A percentile compares a stretch with the other conserved stretches of the same genome.
Evolutionary conservation across 2,888 invertebrate genomes (phyloP).

Genomic region (Cynaeus angustus): DNA sequence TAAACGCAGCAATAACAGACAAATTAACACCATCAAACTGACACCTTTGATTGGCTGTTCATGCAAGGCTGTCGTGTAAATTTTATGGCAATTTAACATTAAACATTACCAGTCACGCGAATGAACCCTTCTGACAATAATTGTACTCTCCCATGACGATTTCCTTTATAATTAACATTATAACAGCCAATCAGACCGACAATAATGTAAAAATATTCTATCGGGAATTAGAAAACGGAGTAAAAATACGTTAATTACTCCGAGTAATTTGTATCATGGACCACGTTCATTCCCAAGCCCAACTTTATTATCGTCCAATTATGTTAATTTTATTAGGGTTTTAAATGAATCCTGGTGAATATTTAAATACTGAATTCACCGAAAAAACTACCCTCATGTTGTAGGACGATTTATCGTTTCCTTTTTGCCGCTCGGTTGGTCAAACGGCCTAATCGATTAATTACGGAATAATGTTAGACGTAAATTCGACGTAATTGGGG

Average conservation of each 20-base stretch:
- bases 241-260: conserved; percentile 10
- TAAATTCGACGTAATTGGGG: conserved; percentile 26
- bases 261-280: conserved; percentile 15
- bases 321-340: conserved; percentile 50
- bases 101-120: conserved; percentile 12
- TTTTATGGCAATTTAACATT: conserved; percentile 11
- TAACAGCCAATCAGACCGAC: neutral
- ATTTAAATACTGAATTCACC: conserved; percentile 48
- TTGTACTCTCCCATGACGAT: conserved; percentile 5
- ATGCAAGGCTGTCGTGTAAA: conserved; percentile 18
- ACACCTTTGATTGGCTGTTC: conserved; percentile 2
- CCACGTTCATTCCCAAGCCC: neutral
- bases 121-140: conserved; percentile 6
- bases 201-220: neutral
- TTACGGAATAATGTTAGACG: conserved; percentile 18
- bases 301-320: conserved; percentile 46
- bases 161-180: conserved; percentile 1
- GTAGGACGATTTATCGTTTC: conserved; percentile 43
- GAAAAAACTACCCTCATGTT: conserved; percentile 24
- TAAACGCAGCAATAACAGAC: neutral
- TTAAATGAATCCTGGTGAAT: conserved; percentile 37
- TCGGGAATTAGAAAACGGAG: neutral
- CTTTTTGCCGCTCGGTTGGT: conserved; percentile 2
- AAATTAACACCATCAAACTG: neutral
- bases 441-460: conserved; percentile 27